Base-by-base conservation (phyloP, 2,888 invertebrate species). In the Acrobasis suavella region DNA sequence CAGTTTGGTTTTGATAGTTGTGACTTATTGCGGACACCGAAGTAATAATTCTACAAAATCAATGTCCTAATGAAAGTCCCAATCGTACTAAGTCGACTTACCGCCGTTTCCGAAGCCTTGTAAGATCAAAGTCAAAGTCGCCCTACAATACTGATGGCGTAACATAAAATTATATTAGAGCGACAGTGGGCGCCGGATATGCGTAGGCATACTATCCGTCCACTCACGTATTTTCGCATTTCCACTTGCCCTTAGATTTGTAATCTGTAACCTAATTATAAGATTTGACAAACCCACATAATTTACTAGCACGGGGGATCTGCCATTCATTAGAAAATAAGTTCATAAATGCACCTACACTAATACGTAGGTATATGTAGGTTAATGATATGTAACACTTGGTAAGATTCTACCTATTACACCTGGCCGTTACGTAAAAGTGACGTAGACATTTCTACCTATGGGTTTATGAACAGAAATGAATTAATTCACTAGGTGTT, bases 141-240 rank as follows among this genome's bases (percentile, higher is more conserved):
- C 46, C 56, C 7, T 55, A 64, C 66, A 54, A 65, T 60, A 66
- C 60, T 71, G 61, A 64, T 78, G 70, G 69, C 72, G 72, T 72
- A 73, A 74, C 69, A 63, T 61, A 62, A 64, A 37, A 32, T 32
- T 32, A 32, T 32, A 32, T 32, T 32, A 32, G 7, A 17, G 17
- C 9, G 16, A 14, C 55, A 64, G 83, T 82, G 74, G 84, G 85
- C 70, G 80, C 77, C 82, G 81, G 79, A 82, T 72, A 69, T 67
- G 75, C 73, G 82, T 75, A 76, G 81, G 81, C 67, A 67, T 60
- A 59, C 65, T 70, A 71, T 69, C 72, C 62, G 69, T 68, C 72
- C 68, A 54, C 52, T 59, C 16, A 49, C 62, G 64, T 66, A 72
- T 78, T 82, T 81, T 74, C 73, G 74, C 71, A 72, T 72, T 74